A percentile compares a stretch with the other conserved stretches of the same genome.
Conservation (phyloP, 2,797 vertebrate genomes). For the Ataeniobius toweri region DNA sequence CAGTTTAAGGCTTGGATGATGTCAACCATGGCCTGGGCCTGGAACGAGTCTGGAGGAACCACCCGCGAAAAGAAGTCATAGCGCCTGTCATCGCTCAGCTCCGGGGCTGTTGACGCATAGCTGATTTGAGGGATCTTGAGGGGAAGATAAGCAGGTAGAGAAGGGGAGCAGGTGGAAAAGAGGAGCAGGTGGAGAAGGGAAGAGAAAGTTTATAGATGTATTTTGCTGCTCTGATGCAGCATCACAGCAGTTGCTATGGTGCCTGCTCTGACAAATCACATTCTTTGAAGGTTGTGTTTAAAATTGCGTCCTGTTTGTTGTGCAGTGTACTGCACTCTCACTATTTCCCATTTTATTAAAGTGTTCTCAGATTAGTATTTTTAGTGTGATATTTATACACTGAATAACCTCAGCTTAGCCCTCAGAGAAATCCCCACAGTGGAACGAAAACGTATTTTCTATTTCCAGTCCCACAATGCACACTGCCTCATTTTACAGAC, state of each 20-base stretch:
- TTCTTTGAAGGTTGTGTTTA: slow-evolving; percentile 19
- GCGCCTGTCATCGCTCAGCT: slow-evolving; percentile 95
- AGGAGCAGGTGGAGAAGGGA: slow-evolving; percentile 23
- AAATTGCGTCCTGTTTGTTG: slow-evolving; percentile 28
- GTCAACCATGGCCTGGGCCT: slow-evolving; percentile 99
- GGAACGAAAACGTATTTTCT: slow-evolving; percentile 9
- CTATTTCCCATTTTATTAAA: slow-evolving; percentile 28
- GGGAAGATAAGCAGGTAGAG: slow-evolving; percentile 32
- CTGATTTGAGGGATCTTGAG: slow-evolving; percentile 97
- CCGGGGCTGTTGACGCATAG: slow-evolving; percentile 96
- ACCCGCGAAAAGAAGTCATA: slow-evolving; percentile 99
- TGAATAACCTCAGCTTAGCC: neutral
- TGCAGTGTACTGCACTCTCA: slow-evolving; percentile 21
- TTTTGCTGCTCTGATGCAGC: slow-evolving; percentile 26
- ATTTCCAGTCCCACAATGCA: slow-evolving; percentile 3
- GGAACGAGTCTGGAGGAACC: slow-evolving; percentile 98
- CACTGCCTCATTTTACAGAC: slow-evolving; percentile 16
- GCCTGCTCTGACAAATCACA: slow-evolving; percentile 28
- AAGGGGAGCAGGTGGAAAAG: slow-evolving; percentile 1
- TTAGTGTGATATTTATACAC: slow-evolving; percentile 20
- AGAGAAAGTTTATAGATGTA: slow-evolving; percentile 32
- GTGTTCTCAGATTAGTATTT: slow-evolving; percentile 27
- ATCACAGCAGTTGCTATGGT: slow-evolving; percentile 27
- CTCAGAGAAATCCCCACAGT: slow-evolving; percentile 17
- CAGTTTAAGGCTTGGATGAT: slow-evolving; percentile 94